These are phyloP conservation scores for Aspidoscelis tigris DNA, from an alignment of 2,113 vertebrate genomes.

Conservation along the genomic window DNA sequence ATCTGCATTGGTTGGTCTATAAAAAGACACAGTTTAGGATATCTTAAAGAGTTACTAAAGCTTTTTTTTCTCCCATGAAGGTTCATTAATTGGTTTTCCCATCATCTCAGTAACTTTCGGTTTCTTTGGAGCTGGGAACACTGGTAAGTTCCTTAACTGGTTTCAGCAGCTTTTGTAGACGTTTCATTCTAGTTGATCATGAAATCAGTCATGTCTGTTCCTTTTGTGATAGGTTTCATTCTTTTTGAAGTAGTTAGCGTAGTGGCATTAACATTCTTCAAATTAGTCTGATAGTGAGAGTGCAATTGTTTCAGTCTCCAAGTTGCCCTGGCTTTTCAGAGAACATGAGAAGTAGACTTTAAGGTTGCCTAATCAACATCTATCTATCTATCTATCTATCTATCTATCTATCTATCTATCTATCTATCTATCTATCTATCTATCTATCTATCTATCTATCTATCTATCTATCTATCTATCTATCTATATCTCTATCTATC, in stretches of 20 bases:
- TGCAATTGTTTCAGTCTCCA: neutral
- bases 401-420: no score
- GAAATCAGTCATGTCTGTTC: neutral
- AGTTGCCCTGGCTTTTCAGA: neutral
- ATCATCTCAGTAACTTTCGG: constrained; percentile 98
- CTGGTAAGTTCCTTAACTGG: constrained; percentile 81
- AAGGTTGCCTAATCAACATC: neutral
- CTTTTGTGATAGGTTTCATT: neutral
- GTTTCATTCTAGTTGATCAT: neutral
- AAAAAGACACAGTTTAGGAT: neutral
- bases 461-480: no score
- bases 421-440: no score
- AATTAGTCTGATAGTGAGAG: neutral
- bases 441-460: no score
- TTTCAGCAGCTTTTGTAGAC: neutral
- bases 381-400: no score
- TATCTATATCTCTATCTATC: no score
- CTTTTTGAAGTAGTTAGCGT: neutral
- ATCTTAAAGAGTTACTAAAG: constrained; percentile 9
- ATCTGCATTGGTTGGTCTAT: no score
- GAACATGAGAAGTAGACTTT: neutral
- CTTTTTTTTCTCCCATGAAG: constrained; percentile 58
- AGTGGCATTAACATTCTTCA: neutral
- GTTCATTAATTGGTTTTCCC: constrained; percentile 96
- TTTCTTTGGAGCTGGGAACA: constrained; percentile 99